Evolutionary conservation across 2,113 vertebrate genomes (phyloP), one percentile per base, ranked within the genome.

Genomic region (Erinaceus europaeus): DNA sequence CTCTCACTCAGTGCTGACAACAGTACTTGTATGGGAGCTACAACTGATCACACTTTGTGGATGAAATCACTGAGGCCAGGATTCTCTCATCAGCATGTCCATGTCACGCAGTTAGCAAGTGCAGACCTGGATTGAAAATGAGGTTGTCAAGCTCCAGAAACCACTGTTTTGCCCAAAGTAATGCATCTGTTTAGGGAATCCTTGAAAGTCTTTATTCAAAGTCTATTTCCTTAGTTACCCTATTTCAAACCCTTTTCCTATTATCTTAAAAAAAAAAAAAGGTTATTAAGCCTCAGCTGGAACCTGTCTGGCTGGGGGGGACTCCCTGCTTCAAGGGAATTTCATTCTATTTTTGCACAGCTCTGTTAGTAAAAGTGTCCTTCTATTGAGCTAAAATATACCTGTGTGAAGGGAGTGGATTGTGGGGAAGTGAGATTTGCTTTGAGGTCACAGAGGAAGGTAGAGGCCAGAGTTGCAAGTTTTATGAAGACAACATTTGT

Each of bases 201-300:
- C 65, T 91, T 81, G 48, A 84, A 74, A n/a, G 48, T 84, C 83
- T 91, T 42, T 32, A 90, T 73, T 57, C 77, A 53, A 48, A 90
- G 32, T 48, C 87, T 81, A 74, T 88, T 91, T 90, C 75, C 72
- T 90, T 90, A 86, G 69, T 90, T 94, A 57, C 20, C 61, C 21
- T 76, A 48, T 57, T 91, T 81, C 81, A 86, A 73, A 84, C 46
- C 59, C 38, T 61, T 94, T 93, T 89, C 72, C 80, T 93, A 94
- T 94, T 89, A 90, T 52, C 42, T 84, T 71, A 69, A 68, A 74
- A 86, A 91, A 90, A 80, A 69, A 68, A 74, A 86, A 91, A 90
- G 84, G 81, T 89, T 91, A 86, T 93, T 93, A 93, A 86, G 87
- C 65, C 73, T 86, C 34, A 13, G 32, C 73, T 86, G 69, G 77